phyloP scores from a whole-genome alignment of 37 sponge, comb jelly and placozoan species.

The Spongilla lacustris region DNA sequence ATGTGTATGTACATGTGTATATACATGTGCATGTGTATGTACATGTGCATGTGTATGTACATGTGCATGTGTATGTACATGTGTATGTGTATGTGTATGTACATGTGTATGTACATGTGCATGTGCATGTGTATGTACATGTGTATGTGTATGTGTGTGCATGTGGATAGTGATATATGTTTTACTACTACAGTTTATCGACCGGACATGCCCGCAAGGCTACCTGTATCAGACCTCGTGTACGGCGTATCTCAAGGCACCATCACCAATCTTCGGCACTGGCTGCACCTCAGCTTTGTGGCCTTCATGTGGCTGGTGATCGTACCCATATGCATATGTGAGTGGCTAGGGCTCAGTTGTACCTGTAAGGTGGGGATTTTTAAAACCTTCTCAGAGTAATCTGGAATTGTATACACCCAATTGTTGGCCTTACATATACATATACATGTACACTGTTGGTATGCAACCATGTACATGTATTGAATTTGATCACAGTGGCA shows the following conservation, averaged over 20 bases:
- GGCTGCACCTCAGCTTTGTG: conserved; percentile 88
- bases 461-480: too few species aligned
- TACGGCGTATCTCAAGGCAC: conserved; percentile 49
- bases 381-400: too few species aligned
- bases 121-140: neutral
- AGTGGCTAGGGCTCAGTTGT: conserved; percentile 21
- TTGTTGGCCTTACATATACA: too few species aligned
- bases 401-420: too few species aligned
- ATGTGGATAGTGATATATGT: neutral
- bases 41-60: too few species aligned
- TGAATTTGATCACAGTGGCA: too few species aligned
- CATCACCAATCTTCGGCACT: conserved; percentile 47
- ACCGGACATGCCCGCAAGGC: conserved; percentile 74
- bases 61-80: too few species aligned
- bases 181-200: conserved; percentile 71
- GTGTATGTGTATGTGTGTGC: too few species aligned
- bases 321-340: conserved; percentile 83
- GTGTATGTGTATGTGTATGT: too few species aligned
- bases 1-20: too few species aligned
- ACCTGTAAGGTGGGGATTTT: neutral
- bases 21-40: too few species aligned
- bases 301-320: conserved; percentile 86
- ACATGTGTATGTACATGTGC: neutral
- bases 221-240: conserved; percentile 65
- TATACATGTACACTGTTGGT: too few species aligned